Evolutionary conservation across 2,113 vertebrate genomes (phyloP).

Genomic region (Engystomops pustulosus): DNA sequence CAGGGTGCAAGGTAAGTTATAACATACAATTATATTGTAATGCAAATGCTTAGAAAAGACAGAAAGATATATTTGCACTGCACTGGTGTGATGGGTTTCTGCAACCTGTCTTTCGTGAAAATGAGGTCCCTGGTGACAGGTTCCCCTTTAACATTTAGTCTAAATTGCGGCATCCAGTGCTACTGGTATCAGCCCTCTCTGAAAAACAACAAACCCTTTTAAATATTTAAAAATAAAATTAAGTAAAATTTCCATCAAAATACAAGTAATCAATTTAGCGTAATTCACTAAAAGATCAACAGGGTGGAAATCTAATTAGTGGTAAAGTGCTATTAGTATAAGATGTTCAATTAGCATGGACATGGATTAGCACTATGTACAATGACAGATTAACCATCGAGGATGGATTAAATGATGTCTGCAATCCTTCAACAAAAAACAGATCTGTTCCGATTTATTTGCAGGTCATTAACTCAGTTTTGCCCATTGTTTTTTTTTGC

Average conservation of each 20-base stretch:
- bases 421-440: not conserved
- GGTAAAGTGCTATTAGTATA: conserved; percentile 30
- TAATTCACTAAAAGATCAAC: conserved; percentile 4
- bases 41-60: too few relatives aligned
- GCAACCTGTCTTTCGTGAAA: too few relatives aligned
- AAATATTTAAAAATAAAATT: not conserved
- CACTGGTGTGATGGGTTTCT: too few relatives aligned
- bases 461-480: too few relatives aligned
- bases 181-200: too few relatives aligned
- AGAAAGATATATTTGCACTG: too few relatives aligned
- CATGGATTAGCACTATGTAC: not conserved
- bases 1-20: too few relatives aligned
- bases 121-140: too few relatives aligned
- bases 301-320: conserved; percentile 41
- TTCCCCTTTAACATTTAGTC: too few relatives aligned
- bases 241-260: not conserved
- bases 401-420: conserved; percentile 20
- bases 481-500: too few relatives aligned
- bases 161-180: too few relatives aligned
- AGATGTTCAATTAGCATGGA: conserved; percentile 23
- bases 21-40: too few relatives aligned
- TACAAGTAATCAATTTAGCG: not conserved
- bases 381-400: conserved; percentile 20
- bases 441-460: not conserved
- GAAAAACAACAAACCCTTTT: not conserved